Conservation (phyloP, 2,113 vertebrate genomes). For the Ageneiosus marmoratus region DNA sequence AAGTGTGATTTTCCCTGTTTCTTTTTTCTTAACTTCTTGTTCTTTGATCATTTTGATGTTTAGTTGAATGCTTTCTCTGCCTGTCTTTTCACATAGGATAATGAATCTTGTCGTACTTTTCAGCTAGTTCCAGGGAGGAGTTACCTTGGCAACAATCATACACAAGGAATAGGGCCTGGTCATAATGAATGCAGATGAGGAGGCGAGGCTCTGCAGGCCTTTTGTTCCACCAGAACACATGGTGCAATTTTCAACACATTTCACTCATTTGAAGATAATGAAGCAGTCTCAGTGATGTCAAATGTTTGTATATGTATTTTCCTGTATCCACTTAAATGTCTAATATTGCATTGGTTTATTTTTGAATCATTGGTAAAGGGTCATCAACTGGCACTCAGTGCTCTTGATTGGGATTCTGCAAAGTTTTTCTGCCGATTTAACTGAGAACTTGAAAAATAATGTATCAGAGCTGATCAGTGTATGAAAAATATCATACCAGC, state of each 20-base stretch:
- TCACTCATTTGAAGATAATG: not conserved
- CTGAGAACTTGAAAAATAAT: not conserved
- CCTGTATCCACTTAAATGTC: not conserved
- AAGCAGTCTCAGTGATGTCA: not conserved
- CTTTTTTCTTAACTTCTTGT: not conserved
- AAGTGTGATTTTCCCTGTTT: not conserved
- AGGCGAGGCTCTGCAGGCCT: not conserved
- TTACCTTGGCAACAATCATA: slow-evolving; percentile 42
- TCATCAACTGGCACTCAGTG: no score
- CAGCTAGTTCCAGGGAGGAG: slow-evolving; percentile 33
- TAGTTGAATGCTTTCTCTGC: not conserved
- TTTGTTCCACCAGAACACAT: slow-evolving; percentile 8
- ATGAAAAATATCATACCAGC: not conserved
- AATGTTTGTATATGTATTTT: not conserved
- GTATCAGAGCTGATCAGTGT: not conserved
- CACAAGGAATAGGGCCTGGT: slow-evolving; percentile 6
- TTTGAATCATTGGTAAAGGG: not conserved
- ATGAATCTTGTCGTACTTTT: slow-evolving; percentile 21
- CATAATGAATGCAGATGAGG: slow-evolving; percentile 35
- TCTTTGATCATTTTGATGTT: not conserved
- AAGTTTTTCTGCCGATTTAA: not conserved
- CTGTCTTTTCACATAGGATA: slow-evolving; percentile 15
- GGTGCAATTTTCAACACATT: not conserved
- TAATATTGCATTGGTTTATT: not conserved
- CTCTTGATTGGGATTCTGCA: not conserved